Evolutionary conservation across 2,113 vertebrate genomes (phyloP), one percentile per base, ranked within the genome.

Genomic region (Butastur rufipennis): DNA sequence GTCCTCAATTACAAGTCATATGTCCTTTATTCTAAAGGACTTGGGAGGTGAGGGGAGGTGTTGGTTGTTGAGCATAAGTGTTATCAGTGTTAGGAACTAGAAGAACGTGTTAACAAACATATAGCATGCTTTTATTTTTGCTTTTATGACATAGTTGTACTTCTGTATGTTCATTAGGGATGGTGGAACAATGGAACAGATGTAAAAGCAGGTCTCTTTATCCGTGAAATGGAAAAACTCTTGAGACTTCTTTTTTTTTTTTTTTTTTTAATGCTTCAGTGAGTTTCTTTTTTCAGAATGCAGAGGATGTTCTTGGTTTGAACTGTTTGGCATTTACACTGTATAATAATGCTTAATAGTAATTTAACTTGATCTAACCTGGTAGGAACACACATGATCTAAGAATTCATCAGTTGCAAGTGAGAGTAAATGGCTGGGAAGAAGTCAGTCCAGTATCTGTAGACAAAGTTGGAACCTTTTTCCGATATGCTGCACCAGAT

Each of bases 401-500:
- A 31, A 99, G 99, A 93, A 99, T 99, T 34, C 99, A 99, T 95
- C 99, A 99, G 88, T 78, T 99, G 90, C 98, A 99, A 96, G 99
- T 99, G 40, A 98, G 99, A 74, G 99, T 99, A 0, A 99, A 98
- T n/a, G 99, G 99, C 81, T 99, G 99, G 99, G 99, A 99, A 91
- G 99, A 99, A 93, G 99, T 99, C 47, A 99, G 99, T 87, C 99
- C 99, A 0, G 99, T 99, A 56, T 99, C 99, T 9, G 99, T 99
- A 52, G 99, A 99, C 98, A 99, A 99, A 98, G 99, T 99, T 4
- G 99, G 99, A 9, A 99, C 99, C 0, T 99, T 99, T 95, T 99
- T 99, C 95, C 99, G 99, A n/a, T 99, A 99, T 0, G 99, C 99
- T n/a, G 99, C 99, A 18, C 99, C 99, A 6, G 99, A 99, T 96